Percentiles rank a stretch among this genome's conserved stretches.
Evolutionary conservation across 2,113 vertebrate species (phyloP).

Genomic region (Cryptotis parvus): DNA sequence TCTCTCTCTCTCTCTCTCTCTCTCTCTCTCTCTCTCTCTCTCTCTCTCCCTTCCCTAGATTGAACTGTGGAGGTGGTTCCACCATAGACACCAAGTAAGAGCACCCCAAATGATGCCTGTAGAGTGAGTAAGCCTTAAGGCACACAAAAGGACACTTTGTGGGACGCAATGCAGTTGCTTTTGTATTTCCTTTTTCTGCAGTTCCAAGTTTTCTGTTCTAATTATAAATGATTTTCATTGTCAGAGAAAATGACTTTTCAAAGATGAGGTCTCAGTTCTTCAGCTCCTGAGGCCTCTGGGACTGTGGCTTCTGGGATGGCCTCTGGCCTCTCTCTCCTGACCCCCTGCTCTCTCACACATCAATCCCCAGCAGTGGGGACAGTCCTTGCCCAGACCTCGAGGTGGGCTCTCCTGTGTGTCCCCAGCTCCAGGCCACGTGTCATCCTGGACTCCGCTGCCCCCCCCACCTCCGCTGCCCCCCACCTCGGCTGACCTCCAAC

Average conservation of each 20-base stretch:
- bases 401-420: not conserved
- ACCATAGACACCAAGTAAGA: not conserved
- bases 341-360: not conserved
- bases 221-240: not conserved
- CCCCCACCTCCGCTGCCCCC: no score
- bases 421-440: not conserved
- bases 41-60: not conserved
- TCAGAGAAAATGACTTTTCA: not conserved
- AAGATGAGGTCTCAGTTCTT: not conserved
- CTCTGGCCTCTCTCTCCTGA: no score
- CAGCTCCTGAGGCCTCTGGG: not conserved
- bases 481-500: no score
- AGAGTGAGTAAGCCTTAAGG: not conserved
- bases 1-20: no score
- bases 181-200: not conserved
- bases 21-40: no score
- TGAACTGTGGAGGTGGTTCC: not conserved
- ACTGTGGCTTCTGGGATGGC: not conserved
- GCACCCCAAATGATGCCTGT: not conserved
- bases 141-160: not conserved
- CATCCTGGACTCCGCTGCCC: no score
- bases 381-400: not conserved
- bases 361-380: not conserved
- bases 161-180: not conserved
- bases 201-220: slow-evolving; percentile 35